Evolutionary conservation across 2,888 invertebrate species (phyloP).

Genomic region (Perizoma affinitatum): DNA sequence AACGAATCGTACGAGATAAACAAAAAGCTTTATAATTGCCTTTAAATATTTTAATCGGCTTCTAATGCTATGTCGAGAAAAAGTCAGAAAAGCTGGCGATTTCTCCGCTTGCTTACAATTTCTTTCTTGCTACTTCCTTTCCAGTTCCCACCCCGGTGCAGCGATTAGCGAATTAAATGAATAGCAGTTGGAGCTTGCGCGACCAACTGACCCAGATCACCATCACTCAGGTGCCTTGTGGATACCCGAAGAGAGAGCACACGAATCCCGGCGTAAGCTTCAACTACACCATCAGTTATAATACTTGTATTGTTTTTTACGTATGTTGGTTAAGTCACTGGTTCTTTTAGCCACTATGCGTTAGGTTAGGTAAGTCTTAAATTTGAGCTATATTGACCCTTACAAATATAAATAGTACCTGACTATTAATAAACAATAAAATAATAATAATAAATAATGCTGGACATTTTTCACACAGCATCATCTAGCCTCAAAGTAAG

Average conservation of each 20-base stretch:
- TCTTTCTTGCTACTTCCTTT: constrained; percentile 29
- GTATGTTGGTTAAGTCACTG: no score
- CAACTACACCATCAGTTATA: neutral
- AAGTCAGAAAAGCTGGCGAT: constrained; percentile 14
- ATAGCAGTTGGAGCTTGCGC: constrained; percentile 38
- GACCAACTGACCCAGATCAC: constrained; percentile 65
- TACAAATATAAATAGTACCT: no score
- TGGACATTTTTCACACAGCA: no score
- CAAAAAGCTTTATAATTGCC: neutral
- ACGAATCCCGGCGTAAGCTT: constrained; percentile 11
- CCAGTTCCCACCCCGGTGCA: constrained; percentile 20
- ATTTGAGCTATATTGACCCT: no score
- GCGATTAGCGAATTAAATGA: constrained; percentile 48
- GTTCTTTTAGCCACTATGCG: no score
- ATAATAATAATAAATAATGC: no score
- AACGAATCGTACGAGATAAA: neutral
- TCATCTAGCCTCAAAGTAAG: no score
- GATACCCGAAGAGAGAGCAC: constrained; percentile 31
- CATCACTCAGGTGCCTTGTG: constrained; percentile 5
- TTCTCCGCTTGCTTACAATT: constrained; percentile 23
- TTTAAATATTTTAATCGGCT: constrained; percentile 1
- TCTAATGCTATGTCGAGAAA: constrained; percentile 14
- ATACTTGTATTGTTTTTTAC: no score
- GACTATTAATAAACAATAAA: no score
- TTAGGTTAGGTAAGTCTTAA: no score